Base-by-base conservation (phyloP, 1,140 invertebrate genomes). In the Paralvinella palmiformis region DNA sequence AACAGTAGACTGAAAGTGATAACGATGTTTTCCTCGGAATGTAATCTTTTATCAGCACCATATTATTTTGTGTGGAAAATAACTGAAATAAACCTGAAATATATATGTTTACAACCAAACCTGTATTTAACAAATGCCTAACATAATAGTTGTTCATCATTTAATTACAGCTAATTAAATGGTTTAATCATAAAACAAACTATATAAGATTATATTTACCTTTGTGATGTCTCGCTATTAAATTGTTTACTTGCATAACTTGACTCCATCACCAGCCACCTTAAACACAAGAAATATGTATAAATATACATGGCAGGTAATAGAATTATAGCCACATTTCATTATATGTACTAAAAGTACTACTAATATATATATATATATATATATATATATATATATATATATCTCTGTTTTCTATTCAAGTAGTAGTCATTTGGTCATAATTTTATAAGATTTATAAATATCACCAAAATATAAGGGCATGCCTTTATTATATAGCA, bases 211-310 rank as follows among this genome's bases (percentile, higher is more conserved):
- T 15, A 59, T 35, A 33, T 24, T 6, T 20, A 37, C 36, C 59
- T 31, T 60, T 32, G 32, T 2, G 7, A 1, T 15, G 36, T n/a
- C 27, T 32, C 15, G 2, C 27, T 62, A 22, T 56, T 44, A 45
- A n/a, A 62, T 6, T 15, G 53, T 13, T 27, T 53, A 13, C 48
- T 52, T 6, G 72, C 70, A 67, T 72, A 73, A 55, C 68, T 69
- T 7, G 63, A 36, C 64, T 71, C 69, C 64, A 74, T 69, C 10
- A 74, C 61, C 0, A 74, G 17, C 67, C 68, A 69, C 35, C 68
- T 73, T 44, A 48, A 64, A 70, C 32, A 27, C 63, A 64, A 45
- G 17, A 17, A 24, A 52, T n/a, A 24, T 29, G 29, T 63, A 50
- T 55, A 41, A 27, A 24, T 45, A 37, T 29, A 60, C 2, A 20